These are phyloP conservation scores for Laspeyria flexula DNA, from an alignment of 2,888 invertebrate species.

Conservation along the genomic window DNA sequence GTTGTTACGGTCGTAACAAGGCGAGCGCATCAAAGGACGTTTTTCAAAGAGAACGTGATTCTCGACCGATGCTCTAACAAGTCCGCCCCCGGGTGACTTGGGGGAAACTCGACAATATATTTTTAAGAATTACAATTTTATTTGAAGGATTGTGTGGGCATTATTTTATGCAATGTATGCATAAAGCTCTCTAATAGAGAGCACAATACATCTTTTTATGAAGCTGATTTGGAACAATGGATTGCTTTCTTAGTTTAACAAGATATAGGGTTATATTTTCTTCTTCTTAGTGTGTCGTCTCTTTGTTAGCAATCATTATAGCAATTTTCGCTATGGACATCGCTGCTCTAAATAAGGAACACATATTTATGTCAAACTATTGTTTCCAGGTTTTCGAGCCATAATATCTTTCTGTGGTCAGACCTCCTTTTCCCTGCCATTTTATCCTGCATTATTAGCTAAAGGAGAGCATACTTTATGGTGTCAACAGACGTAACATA, in stretches of 20 bases:
- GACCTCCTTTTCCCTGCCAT: too few relatives aligned
- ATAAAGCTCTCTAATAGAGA: slow-evolving; percentile 13
- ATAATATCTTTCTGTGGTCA: too few relatives aligned
- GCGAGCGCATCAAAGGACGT: slow-evolving; percentile 73
- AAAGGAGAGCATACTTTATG: too few relatives aligned
- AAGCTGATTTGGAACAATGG: slow-evolving; percentile 18
- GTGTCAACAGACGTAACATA: too few relatives aligned
- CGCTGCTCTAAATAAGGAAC: too few relatives aligned
- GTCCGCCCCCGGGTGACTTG: slow-evolving; percentile 56
- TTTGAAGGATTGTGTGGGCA: slow-evolving; percentile 41
- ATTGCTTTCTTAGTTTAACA: background rate
- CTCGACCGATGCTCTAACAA: slow-evolving; percentile 73
- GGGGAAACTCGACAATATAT: slow-evolving; percentile 57
- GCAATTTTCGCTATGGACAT: too few relatives aligned
- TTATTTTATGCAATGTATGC: slow-evolving; percentile 29
- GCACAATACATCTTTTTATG: slow-evolving; percentile 16
- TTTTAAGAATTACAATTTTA: slow-evolving; percentile 53
- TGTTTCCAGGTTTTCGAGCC: too few relatives aligned
- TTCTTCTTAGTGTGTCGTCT: too few relatives aligned
- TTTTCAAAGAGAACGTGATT: slow-evolving; percentile 79
- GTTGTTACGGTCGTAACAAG: slow-evolving; percentile 69
- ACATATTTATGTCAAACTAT: too few relatives aligned
- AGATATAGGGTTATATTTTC: too few relatives aligned
- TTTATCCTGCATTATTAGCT: too few relatives aligned
- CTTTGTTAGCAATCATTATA: too few relatives aligned